Evolutionary conservation across 2,113 vertebrate genomes (phyloP), one percentile per base, ranked within the genome.

Genomic region (Coracopsis vasa): DNA sequence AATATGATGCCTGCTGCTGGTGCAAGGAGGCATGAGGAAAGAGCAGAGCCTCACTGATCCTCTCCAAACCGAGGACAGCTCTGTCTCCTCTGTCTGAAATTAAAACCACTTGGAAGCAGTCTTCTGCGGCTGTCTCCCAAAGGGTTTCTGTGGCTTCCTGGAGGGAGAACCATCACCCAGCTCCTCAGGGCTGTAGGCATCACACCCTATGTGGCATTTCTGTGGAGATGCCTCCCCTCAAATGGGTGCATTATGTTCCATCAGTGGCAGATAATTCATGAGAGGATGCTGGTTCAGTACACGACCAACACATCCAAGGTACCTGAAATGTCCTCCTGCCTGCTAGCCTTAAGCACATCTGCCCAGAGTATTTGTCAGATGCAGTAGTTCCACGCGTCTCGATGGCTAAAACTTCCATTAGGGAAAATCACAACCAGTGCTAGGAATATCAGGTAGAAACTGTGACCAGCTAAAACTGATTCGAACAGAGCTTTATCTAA

Each of bases 221-320:
- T 65, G 54, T 0, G 0, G 60, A 19, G 31, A 18, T 33, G 37
- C 25, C 42, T 45, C 15, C 5, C 21, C 18, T 7, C 0, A 8
- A 27, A 18, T 0, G 9, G 8, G 50, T 13, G 18, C 1, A 5
- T n/a, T 42, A 54, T 31, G 24, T 37, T 65, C 25, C 42, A 29
- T 3, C 31, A n/a, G 31, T 3, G 12, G 37, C 81, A 86, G 39
- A 45, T 4, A 25, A 51, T 37, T 42, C 71, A 24, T 27, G 9
- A 28, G 24, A 10, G 3, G 24, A 8, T 21, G 56, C 25, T 4
- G 4, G 44, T 7, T 80, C 1, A 4, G 28, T 3, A 45, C 5
- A 25, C 31, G 41, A 77, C 33, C 48, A 39, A 73, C 45, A 48
- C 27, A 10, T 2, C 4, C 39, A 41, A 21, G 16, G n/a, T 5